Percentiles rank a stretch among this genome's conserved stretches.
Evolutionary conservation across 1,140 invertebrate genomes (phyloP).

Genomic region (Ptiloglossa arizonensis): DNA sequence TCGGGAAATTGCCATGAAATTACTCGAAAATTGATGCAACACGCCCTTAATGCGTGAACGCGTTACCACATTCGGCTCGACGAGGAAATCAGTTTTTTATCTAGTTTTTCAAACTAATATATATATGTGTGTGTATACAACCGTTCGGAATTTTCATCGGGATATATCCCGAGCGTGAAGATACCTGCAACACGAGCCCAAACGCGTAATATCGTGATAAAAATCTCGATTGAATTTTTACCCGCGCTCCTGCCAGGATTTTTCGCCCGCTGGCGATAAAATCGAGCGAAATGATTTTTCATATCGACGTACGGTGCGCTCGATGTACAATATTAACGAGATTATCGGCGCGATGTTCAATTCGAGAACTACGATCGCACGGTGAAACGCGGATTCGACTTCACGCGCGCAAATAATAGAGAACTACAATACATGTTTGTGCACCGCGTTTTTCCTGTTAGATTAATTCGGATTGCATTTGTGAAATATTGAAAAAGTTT

Average conservation of each 20-base stretch:
- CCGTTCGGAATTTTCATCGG: slow-evolving; percentile 4
- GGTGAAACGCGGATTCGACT: no score
- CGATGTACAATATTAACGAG: not conserved
- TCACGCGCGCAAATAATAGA: no score
- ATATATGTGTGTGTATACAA: no score
- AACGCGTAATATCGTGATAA: not conserved
- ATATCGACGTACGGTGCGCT: not conserved
- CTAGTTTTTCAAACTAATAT: slow-evolving; percentile 24
- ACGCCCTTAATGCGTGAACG: slow-evolving; percentile 47
- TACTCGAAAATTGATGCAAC: slow-evolving; percentile 72
- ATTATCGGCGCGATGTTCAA: no score
- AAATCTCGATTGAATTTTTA: slow-evolving; percentile 28
- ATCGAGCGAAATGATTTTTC: slow-evolving; percentile 13
- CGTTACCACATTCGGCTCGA: slow-evolving; percentile 28
- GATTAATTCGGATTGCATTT: no score
- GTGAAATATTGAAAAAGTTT: no score
- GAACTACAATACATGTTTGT: no score
- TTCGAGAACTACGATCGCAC: no score
- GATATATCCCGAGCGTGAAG: not conserved
- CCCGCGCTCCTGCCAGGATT: not conserved
- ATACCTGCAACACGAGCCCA: no score
- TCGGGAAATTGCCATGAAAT: slow-evolving; percentile 79
- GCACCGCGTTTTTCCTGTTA: no score
- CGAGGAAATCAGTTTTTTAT: slow-evolving; percentile 35
- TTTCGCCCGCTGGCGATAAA: not conserved